Base-by-base conservation (phyloP, 2,797 vertebrate species). In the Darevskia nairensis region DNA sequence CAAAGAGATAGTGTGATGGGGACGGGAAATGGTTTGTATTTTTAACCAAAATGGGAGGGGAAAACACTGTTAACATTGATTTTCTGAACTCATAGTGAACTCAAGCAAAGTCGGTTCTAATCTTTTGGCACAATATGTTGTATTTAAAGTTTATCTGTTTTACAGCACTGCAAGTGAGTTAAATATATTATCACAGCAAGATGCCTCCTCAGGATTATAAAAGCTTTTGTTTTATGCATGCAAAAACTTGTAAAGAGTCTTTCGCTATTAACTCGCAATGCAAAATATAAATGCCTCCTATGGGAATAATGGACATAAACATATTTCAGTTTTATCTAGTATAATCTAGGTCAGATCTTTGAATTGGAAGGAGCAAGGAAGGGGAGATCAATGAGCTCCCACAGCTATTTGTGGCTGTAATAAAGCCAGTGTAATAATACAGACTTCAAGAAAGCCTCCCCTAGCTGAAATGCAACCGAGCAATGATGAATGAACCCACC, bases 131-230 rank as follows among this genome's bases (percentile, higher is more conserved):
- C 90, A 92, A 93, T 92, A 81, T 84, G 64, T 19, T 84, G 89
- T 84, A 92, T 93, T 96, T 92, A 94, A 94, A 95, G 27, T 94
- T 89, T 90, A 94, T 80, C 11, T 87, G 39, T 89, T 92, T 90
- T 89, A 79, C 11, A 86, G 81, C 77, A 46, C 32, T 89, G 77
- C 19, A 90, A 89, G 39, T 79, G 2, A 50, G 93, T 94, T 94
- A 89, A 91, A 85, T 94, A 78, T 84, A 64, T 94, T 95, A 93
- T 92, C 85, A 89, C 86, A 88, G 88, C 77, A 89, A 6, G 39
- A 86, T 93, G 29, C 78, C 61, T 94, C 80, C 93, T 91, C 80
- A 80, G 82, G 23, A 94, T 91, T 95, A 89, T 94, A 95, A 96
- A 95, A 93, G 21, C 85, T 75, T 64, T 87, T n/a, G 21, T 91